phyloP scores from a whole-genome alignment of 2,113 vertebrate species.

The Sapajus apella region DNA sequence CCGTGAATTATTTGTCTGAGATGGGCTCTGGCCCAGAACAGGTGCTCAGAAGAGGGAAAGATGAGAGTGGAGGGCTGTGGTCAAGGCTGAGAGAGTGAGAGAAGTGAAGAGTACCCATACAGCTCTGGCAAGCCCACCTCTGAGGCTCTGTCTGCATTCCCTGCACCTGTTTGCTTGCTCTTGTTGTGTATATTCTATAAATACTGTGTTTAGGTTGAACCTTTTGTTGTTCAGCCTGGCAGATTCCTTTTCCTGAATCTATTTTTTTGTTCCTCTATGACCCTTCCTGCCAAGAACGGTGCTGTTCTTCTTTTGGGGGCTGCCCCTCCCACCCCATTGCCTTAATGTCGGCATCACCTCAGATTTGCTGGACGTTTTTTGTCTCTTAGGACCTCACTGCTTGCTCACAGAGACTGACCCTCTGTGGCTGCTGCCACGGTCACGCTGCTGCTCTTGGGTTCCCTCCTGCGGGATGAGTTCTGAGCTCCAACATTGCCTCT shows the following conservation, averaged over 20 bases:
- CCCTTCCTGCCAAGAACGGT: neutral
- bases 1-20: neutral
- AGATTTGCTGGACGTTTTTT: neutral
- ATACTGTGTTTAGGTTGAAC: neutral
- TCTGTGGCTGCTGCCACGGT: neutral
- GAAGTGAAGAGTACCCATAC: neutral
- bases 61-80: neutral
- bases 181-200: too few species aligned
- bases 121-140: neutral
- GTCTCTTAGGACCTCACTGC: neutral
- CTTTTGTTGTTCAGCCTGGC: neutral
- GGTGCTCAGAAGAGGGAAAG: neutral
- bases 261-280: neutral
- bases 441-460: fast-evolving
- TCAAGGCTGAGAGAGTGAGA: neutral
- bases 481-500: neutral
- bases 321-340: neutral
- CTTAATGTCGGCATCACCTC: neutral
- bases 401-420: neutral
- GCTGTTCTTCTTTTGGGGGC: neutral
- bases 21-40: neutral
- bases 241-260: too few species aligned
- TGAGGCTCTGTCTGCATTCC: neutral
- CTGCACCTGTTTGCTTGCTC: neutral
- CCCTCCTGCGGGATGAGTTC: neutral